Percentiles rank a stretch among this genome's conserved stretches.
These are phyloP conservation scores for Eleginops maclovinus DNA, from an alignment of 2,113 vertebrate genomes.

Conservation along the genomic window DNA sequence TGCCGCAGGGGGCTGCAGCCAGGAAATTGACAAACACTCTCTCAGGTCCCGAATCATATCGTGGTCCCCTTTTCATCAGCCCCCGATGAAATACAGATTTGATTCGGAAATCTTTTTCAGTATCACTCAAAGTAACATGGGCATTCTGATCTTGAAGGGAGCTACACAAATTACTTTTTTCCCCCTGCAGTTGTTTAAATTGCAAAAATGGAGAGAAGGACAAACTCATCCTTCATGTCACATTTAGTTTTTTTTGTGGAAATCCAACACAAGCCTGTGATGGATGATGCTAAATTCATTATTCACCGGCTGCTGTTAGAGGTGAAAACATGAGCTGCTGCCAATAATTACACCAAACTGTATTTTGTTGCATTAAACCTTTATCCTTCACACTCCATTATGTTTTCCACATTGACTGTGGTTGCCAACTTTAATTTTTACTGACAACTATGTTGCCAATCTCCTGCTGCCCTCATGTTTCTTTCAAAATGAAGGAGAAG, in stretches of 20 bases:
- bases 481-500: constrained; percentile 13
- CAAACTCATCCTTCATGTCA: constrained; percentile 15
- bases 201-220: neutral
- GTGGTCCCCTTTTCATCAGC: constrained; percentile 30
- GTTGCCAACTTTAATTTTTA: constrained; percentile 29
- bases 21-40: constrained; percentile 57
- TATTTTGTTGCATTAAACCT: constrained; percentile 46
- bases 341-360: constrained; percentile 36
- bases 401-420: constrained; percentile 14
- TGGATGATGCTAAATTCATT: constrained; percentile 18
- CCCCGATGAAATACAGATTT: constrained; percentile 28
- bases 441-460: constrained; percentile 20
- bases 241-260: constrained; percentile 8
- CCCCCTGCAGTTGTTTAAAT: neutral
- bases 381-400: constrained; percentile 49
- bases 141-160: neutral
- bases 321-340: constrained; percentile 40
- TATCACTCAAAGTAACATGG: constrained; percentile 8
- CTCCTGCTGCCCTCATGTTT: neutral
- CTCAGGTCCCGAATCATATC: neutral
- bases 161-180: neutral
- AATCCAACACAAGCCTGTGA: constrained; percentile 14
- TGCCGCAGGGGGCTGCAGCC: constrained; percentile 39
- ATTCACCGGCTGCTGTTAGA: constrained; percentile 48
- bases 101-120: constrained; percentile 39